A percentile compares a stretch with the other conserved stretches of the same genome.
phyloP scores from a whole-genome alignment of 2,888 invertebrate genomes.

The Coremacera marginata region DNA sequence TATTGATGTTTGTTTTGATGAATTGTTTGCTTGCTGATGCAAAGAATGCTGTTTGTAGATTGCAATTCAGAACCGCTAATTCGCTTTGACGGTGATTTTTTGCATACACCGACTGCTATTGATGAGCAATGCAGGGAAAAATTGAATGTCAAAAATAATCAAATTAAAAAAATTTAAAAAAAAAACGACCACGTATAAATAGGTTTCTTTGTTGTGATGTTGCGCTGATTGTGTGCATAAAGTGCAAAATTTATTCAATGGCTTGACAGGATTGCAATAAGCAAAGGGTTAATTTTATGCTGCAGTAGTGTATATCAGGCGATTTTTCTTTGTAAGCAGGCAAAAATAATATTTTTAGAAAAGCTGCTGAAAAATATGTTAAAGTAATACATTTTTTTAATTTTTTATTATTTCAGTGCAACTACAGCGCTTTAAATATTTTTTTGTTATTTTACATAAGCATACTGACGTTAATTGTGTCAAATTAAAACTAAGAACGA shows the following conservation, averaged over 20 bases:
- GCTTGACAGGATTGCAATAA: neutral
- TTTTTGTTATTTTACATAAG: too few relatives aligned
- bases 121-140: slow-evolving; percentile 1
- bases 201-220: slow-evolving; percentile 18
- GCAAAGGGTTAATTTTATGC: neutral
- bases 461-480: too few relatives aligned
- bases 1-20: slow-evolving; percentile 36
- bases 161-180: neutral
- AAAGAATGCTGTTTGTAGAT: slow-evolving; percentile 19
- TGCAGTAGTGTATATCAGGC: neutral
- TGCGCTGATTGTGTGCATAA: slow-evolving; percentile 19
- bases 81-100: slow-evolving; percentile 41
- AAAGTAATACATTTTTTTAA: too few relatives aligned
- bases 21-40: slow-evolving; percentile 39
- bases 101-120: slow-evolving; percentile 9
- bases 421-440: too few relatives aligned
- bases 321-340: too few relatives aligned
- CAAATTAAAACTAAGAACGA: too few relatives aligned
- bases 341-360: too few relatives aligned
- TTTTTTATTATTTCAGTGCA: too few relatives aligned
- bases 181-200: slow-evolving; percentile 16
- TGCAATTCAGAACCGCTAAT: slow-evolving; percentile 35
- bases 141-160: neutral
- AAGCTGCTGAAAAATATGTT: too few relatives aligned
- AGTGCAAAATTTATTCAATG: slow-evolving; percentile 24